phyloP scores from a whole-genome alignment of 2,888 invertebrate species.

The Rhingia rostrata region DNA sequence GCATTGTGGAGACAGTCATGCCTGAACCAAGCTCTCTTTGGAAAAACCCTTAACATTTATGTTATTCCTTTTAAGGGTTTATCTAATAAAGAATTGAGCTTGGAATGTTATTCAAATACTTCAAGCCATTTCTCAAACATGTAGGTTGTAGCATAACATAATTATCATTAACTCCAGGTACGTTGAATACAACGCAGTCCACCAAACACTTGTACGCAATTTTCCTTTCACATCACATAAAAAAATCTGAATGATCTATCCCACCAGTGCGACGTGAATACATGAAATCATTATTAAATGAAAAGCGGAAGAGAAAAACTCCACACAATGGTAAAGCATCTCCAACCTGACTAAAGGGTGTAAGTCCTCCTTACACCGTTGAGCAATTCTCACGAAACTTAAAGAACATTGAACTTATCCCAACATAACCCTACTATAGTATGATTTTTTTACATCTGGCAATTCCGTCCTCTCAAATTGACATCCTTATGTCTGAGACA shows the following conservation, averaged over 20 bases:
- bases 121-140: too few species aligned
- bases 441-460: constrained; percentile 50
- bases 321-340: neutral
- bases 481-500: constrained; percentile 60
- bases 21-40: too few species aligned
- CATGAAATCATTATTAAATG: neutral
- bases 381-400: constrained; percentile 29
- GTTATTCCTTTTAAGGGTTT: too few species aligned
- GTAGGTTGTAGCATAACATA: too few species aligned
- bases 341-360: neutral
- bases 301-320: neutral
- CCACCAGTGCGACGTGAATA: neutral
- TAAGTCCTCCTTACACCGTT: constrained; percentile 22
- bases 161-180: neutral
- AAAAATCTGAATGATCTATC: neutral
- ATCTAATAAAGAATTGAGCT: too few species aligned
- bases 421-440: constrained; percentile 4
- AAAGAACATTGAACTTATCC: constrained; percentile 67
- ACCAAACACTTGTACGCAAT: neutral
- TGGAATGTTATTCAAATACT: too few species aligned
- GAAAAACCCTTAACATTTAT: too few species aligned
- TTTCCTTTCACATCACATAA: neutral
- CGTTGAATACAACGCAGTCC: neutral
- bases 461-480: constrained; percentile 16
- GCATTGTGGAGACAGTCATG: too few species aligned